Conservation (phyloP, 2,113 vertebrate genomes). For the Xyliphius kryptos region DNA sequence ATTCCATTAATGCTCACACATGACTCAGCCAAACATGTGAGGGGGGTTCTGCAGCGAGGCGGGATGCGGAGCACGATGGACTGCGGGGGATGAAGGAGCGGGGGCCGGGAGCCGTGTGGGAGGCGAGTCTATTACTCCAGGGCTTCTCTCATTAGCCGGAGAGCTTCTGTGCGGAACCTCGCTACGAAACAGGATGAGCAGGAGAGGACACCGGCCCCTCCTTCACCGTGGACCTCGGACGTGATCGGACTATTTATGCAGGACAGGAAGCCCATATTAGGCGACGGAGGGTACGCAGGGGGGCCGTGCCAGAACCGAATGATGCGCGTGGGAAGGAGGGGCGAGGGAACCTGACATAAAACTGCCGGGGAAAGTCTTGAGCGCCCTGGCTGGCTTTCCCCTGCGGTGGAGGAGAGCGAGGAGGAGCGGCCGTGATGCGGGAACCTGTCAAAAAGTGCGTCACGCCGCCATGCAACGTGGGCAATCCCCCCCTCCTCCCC, state of each 20-base stretch:
- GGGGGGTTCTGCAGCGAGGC: conserved; percentile 38
- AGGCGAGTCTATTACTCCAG: conserved; percentile 46
- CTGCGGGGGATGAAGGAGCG: conserved; percentile 44
- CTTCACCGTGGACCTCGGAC: no score
- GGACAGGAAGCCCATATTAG: no score
- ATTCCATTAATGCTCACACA: conserved; percentile 36
- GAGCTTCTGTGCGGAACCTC: conserved; percentile 39
- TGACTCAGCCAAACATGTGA: conserved; percentile 44
- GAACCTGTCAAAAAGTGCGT: conserved; percentile 36
- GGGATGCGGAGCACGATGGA: conserved; percentile 37
- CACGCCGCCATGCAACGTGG: conserved; percentile 27
- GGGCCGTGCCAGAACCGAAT: no score
- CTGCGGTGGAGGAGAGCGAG: not conserved
- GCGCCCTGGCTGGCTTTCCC: no score
- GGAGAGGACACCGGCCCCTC: conserved; percentile 43
- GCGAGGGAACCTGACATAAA: no score
- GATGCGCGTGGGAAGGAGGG: no score
- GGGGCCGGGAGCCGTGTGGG: conserved; percentile 39
- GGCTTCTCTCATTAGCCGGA: conserved; percentile 44
- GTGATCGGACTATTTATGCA: no score
- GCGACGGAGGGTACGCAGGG: no score
- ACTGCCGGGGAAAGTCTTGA: no score
- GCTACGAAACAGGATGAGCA: conserved; percentile 31
- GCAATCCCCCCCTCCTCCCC: no score
- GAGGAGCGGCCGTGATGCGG: conserved; percentile 41